phyloP scores from a whole-genome alignment of 2,888 invertebrate genomes.

The Metallyticus violacea region DNA sequence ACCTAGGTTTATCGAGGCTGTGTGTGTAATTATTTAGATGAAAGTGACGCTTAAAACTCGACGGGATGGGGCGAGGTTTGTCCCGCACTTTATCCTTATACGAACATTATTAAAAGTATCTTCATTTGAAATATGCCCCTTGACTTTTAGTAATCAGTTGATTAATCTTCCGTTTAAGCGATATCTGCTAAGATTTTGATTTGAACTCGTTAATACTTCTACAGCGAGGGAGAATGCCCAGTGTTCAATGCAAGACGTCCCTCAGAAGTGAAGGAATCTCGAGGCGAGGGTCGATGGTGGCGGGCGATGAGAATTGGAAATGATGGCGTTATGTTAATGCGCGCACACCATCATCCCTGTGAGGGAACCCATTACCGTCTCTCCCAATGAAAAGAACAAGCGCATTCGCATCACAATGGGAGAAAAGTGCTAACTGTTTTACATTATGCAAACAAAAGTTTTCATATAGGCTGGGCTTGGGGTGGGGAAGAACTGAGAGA shows the following conservation, averaged over 20 bases:
- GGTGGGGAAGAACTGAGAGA: neutral
- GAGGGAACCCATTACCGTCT: slow-evolving; percentile 23
- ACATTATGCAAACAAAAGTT: slow-evolving; percentile 35
- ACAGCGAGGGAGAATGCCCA: neutral
- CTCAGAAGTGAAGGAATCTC: neutral
- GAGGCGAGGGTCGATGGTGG: neutral
- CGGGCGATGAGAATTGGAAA: slow-evolving; percentile 27
- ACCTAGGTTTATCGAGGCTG: too few species aligned
- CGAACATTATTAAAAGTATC: too few species aligned
- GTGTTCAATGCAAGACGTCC: too few species aligned
- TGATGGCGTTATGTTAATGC: slow-evolving; percentile 31
- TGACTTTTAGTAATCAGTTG: too few species aligned
- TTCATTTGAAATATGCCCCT: too few species aligned
- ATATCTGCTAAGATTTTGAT: neutral
- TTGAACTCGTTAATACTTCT: neutral
- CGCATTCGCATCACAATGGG: slow-evolving; percentile 30
- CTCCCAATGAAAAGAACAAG: slow-evolving; percentile 26
- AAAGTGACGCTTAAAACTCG: too few species aligned
- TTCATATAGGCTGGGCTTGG: slow-evolving; percentile 14
- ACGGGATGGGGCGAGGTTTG: too few species aligned
- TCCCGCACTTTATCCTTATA: too few species aligned
- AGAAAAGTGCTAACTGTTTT: slow-evolving; percentile 32
- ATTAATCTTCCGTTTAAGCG: too few species aligned
- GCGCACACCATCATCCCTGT: slow-evolving; percentile 14
- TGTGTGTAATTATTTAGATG: too few species aligned